phyloP scores from a whole-genome alignment of 2,888 invertebrate species.

The Drosophila neutralis region DNA sequence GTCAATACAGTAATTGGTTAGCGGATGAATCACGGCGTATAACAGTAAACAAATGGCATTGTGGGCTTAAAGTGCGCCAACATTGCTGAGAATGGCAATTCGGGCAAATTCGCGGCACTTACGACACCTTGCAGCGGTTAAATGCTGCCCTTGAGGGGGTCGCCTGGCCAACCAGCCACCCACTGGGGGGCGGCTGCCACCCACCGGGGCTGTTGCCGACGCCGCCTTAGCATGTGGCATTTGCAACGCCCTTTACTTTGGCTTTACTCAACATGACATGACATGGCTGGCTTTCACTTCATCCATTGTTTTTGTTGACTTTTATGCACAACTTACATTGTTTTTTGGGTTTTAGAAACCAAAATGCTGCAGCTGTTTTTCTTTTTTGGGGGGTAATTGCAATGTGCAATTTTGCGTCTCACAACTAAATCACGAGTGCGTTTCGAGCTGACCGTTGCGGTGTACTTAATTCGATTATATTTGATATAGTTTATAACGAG shows the following conservation, averaged over 20 bases:
- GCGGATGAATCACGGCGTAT: slow-evolving; percentile 58
- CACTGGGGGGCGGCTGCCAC: slow-evolving; percentile 58
- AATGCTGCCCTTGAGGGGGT: slow-evolving; percentile 69
- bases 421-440: slow-evolving; percentile 3
- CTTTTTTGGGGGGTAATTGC: slow-evolving; percentile 24
- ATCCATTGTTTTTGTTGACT: slow-evolving; percentile 1
- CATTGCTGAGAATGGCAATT: slow-evolving; percentile 30
- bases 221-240: slow-evolving; percentile 56
- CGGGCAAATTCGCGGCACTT: slow-evolving; percentile 60
- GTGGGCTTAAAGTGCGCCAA: slow-evolving; percentile 35
- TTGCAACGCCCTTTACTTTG: slow-evolving; percentile 54
- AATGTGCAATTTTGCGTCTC: slow-evolving; percentile 47
- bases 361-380: slow-evolving; percentile 32
- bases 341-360: slow-evolving; percentile 30
- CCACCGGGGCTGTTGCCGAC: slow-evolving; percentile 31
- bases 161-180: slow-evolving; percentile 48
- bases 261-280: slow-evolving; percentile 16
- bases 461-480: slow-evolving; percentile 19
- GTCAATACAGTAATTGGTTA: slow-evolving; percentile 43
- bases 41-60: slow-evolving; percentile 24
- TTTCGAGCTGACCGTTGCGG: background rate
- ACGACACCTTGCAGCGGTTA: slow-evolving; percentile 60
- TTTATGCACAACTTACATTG: slow-evolving; percentile 41
- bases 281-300: slow-evolving; percentile 5
- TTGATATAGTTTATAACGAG: slow-evolving; percentile 18